Evolutionary conservation across 1,140 invertebrate genomes (phyloP), one percentile per base, ranked within the genome.

Genomic region (Drosophila quadrilineata): DNA sequence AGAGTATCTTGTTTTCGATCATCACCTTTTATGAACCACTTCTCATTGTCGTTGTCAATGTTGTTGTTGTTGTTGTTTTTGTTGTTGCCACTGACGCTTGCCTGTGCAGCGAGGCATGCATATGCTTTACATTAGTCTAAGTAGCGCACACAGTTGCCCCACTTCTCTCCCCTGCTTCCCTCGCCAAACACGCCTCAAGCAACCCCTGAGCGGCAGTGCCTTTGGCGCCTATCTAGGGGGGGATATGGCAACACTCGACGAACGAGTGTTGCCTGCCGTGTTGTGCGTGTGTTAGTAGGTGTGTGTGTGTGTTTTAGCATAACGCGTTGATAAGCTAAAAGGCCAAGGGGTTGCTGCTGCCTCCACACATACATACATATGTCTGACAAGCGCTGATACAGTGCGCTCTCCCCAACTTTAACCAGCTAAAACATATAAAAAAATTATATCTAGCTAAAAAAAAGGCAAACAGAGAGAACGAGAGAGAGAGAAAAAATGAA

Each of bases 91-190:
- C 26, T 48, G 52, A 38, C 9, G 59, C 35, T n/a, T n/a, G n/a
- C n/a, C n/a, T 74, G 74, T 58, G 60, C 77, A 84, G 72, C 79
- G 70, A 85, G 66, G 48, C 77, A 79, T 84, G 77, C 74, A 84
- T 68, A 73, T 56, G 74, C 60, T 68, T 84, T 79, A 84, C 77
- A 82, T 82, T 82, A 84, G 73, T 73, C 77, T 82, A 84, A 82
- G 76, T 82, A 84, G 75, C 77, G 69, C 73, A 82, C 26, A 62
- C 49, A 58, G 46, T 35, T 52, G 6, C 33, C 12, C 31, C 8
- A 22, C 56, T 63, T 19, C 35, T 6, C 17, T 2, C 3, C 21
- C 38, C 22, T 10, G 6, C 56, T 6, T n/a, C 12, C 26, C 50
- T 16, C 28, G 14, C 10, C 29, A 2, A 12, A 46, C 21, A 35